These are phyloP conservation scores for Sphaeridia pumilis DNA, from an alignment of 2,888 invertebrate species.

Conservation along the genomic window DNA sequence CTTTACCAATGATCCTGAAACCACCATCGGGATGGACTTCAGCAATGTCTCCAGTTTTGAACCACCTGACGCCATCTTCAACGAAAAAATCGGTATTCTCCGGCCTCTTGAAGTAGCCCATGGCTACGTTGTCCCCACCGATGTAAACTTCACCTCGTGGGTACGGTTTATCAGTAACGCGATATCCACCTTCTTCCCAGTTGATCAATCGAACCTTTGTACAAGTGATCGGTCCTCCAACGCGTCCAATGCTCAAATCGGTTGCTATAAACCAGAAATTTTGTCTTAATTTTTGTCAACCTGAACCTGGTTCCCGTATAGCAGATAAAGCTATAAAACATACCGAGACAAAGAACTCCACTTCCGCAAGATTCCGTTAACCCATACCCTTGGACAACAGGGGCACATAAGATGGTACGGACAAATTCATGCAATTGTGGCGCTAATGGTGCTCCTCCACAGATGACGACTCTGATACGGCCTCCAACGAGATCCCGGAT, in stretches of 20 bases:
- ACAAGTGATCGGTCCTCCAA: slow-evolving; percentile 67
- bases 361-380: slow-evolving; percentile 94
- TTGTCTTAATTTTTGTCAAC: background rate
- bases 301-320: background rate
- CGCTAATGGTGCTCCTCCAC: slow-evolving; percentile 90
- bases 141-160: slow-evolving; percentile 52
- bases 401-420: slow-evolving; percentile 78
- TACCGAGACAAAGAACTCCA: slow-evolving; percentile 44
- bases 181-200: slow-evolving; percentile 91
- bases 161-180: slow-evolving; percentile 70
- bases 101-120: slow-evolving; percentile 85
- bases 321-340: slow-evolving; percentile 4
- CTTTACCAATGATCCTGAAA: slow-evolving; percentile 85
- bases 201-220: slow-evolving; percentile 73
- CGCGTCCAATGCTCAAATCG: slow-evolving; percentile 69
- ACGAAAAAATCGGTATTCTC: slow-evolving; percentile 81
- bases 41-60: slow-evolving; percentile 91
- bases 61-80: slow-evolving; percentile 73
- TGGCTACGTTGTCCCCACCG: slow-evolving; percentile 72
- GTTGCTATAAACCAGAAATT: slow-evolving; percentile 39
- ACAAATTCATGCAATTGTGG: slow-evolving; percentile 92
- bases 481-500: slow-evolving; percentile 75
- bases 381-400: slow-evolving; percentile 83
- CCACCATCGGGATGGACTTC: slow-evolving; percentile 88
- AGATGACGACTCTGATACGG: slow-evolving; percentile 69